Evolutionary conservation across 2,888 invertebrate genomes (phyloP), one percentile per base, ranked within the genome.

Genomic region (Ptychoptera contaminata): DNA sequence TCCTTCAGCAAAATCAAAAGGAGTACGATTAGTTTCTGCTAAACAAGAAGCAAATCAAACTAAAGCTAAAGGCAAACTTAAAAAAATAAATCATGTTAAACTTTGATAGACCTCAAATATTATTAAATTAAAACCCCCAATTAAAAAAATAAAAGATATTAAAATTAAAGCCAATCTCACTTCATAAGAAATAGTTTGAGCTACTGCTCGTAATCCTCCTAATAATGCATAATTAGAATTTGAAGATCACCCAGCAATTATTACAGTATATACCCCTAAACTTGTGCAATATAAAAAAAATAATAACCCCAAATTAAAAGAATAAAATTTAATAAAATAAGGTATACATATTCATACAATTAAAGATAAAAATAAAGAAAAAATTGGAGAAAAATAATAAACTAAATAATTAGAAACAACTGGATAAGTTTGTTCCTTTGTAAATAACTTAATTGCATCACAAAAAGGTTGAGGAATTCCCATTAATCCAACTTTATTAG

Each of bases 1-100:
- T 0, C 81, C 80, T 45, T 83, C 82, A 43, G 79, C 76, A 74
- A 83, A 82, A 76, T 83, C 79, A 78, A 80, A 81, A 37, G 79
- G 79, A 54, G 77, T 77, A 0, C 79, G 79, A 72, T 80, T 81
- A 57, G 76, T 75, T 62, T 81, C 79, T 8, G 79, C 79, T 59
- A 80, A 71, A 53, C 69, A 70, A 40, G 75, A 74, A 51, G 70
- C 67, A 55, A 77, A 60, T 55, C 76, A 75, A 58, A 73, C 66
- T 55, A 76, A 59, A 12, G 52, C 52, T 60, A 78, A 67, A 55
- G 74, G 74, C 52, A 73, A 62, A 59, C 69, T 67, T 49, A 75
- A 53, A 62, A 71, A 56, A 52, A 75, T 44, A 67, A 74, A 72
- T 60, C 73, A 76, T 59, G 71, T 51, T 56, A 63, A 57, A 48